Conservation (phyloP, 2,888 invertebrate genomes). For the Dioctria linearis region DNA sequence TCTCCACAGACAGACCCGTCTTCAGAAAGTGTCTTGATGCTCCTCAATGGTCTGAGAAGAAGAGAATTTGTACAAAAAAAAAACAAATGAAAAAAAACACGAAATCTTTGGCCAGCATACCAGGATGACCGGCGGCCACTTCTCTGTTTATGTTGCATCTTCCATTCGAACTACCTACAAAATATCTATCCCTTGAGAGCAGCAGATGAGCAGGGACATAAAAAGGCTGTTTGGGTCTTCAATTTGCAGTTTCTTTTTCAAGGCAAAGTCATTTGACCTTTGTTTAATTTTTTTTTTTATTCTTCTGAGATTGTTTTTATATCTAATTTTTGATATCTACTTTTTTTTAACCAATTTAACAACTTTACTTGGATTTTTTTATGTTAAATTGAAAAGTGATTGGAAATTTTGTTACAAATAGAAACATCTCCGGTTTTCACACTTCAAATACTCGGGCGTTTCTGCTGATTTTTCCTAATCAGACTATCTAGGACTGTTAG, state of each 20-base stretch:
- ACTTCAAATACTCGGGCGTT: no score
- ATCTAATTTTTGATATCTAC: no score
- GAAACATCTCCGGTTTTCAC: no score
- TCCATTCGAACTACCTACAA: constrained; percentile 12
- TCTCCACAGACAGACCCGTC: neutral
- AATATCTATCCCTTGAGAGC: constrained; percentile 15
- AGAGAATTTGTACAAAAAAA: constrained; percentile 24
- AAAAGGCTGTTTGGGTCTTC: neutral
- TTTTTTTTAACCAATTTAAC: no score
- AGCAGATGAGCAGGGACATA: constrained; percentile 11
- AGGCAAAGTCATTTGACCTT: neutral
- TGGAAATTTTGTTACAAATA: no score
- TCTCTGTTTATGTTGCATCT: constrained; percentile 38
- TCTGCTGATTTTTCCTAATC: no score
- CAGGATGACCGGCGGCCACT: constrained; percentile 35
- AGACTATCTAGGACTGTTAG: no score
- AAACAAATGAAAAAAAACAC: neutral
- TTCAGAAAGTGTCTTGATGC: constrained; percentile 11
- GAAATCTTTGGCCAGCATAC: neutral
- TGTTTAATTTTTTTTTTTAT: no score
- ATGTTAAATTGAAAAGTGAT: no score
- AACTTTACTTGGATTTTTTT: no score
- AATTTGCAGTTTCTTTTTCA: neutral
- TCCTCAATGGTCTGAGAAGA: neutral
- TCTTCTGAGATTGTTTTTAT: no score